A percentile compares a stretch with the other conserved stretches of the same genome.
Conservation (phyloP, 2,888 invertebrate species). For the Chrysomela aeneicollis region DNA sequence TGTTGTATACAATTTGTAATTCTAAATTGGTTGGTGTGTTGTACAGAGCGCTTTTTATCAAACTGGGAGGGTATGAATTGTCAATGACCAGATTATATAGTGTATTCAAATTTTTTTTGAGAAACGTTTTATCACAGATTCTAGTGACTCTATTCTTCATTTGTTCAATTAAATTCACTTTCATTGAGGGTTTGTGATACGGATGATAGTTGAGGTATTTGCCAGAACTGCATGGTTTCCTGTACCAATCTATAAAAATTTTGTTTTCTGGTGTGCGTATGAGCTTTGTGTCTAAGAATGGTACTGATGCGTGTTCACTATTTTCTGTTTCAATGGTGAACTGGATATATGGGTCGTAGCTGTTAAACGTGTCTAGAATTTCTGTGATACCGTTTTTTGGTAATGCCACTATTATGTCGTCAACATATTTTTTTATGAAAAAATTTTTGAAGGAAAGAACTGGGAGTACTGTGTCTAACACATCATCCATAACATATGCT, state of each 20-base stretch:
- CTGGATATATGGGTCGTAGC: neutral
- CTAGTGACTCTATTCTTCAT: neutral
- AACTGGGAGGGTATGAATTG: neutral
- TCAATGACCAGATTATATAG: neutral
- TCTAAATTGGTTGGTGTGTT: too few species aligned
- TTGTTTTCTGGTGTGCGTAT: neutral
- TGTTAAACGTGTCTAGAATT: neutral
- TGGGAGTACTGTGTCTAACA: too few species aligned
- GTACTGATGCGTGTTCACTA: conserved; percentile 3
- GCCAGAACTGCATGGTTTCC: neutral
- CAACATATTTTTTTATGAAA: too few species aligned
- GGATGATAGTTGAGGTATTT: neutral
- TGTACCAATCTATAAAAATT: neutral
- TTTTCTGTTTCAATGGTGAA: conserved; percentile 6
- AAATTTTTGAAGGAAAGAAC: too few species aligned
- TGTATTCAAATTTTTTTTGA: neutral
- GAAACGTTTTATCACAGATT: neutral
- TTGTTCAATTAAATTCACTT: neutral
- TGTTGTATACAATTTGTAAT: too few species aligned
- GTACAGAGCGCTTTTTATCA: too few species aligned
- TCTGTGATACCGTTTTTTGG: neutral
- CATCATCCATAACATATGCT: too few species aligned
- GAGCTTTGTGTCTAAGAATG: conserved; percentile 25
- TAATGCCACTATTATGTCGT: neutral
- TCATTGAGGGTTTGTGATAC: neutral